A percentile compares a stretch with the other conserved stretches of the same genome.
Conservation (phyloP, 2,797 vertebrate species). For the Myripristis jacobus region DNA sequence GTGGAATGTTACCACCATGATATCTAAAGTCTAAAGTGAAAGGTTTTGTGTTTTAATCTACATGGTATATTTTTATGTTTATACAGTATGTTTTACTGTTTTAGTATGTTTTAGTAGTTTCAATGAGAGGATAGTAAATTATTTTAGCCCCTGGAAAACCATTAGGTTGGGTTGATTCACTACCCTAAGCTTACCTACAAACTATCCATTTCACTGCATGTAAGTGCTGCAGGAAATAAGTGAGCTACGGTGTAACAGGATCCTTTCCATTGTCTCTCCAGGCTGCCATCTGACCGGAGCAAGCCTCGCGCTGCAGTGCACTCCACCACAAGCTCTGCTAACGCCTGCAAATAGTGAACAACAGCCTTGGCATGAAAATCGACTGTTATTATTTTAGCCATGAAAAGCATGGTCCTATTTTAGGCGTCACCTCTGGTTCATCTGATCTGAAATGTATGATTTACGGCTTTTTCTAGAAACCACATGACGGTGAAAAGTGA, state of each 20-base stretch:
- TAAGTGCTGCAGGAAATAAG: conserved; percentile 9
- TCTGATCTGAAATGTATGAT: background rate
- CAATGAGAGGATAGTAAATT: background rate
- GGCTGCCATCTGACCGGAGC: conserved; percentile 18
- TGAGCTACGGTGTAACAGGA: conserved; percentile 36
- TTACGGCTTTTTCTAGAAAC: background rate
- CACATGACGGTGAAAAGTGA: background rate
- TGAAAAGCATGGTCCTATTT: too few species aligned
- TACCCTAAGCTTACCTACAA: background rate
- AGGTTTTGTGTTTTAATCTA: too few species aligned
- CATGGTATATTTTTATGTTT: too few species aligned
- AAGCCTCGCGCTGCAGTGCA: conserved; percentile 26
- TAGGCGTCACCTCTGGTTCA: too few species aligned
- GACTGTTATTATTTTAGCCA: too few species aligned
- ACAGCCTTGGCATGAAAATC: background rate
- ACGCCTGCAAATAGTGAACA: conserved; percentile 20
- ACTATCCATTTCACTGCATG: conserved; percentile 12
- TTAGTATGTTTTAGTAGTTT: background rate
- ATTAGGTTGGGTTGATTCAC: background rate
- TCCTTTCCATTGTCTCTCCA: conserved; percentile 7
- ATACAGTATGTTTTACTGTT: too few species aligned
- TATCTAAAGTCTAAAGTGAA: too few species aligned
- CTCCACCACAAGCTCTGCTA: conserved; percentile 31
- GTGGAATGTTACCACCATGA: too few species aligned
- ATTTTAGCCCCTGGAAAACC: background rate